Evolutionary conservation across 1,140 invertebrate genomes (phyloP).

Genomic region (Platyscapa corneri): DNA sequence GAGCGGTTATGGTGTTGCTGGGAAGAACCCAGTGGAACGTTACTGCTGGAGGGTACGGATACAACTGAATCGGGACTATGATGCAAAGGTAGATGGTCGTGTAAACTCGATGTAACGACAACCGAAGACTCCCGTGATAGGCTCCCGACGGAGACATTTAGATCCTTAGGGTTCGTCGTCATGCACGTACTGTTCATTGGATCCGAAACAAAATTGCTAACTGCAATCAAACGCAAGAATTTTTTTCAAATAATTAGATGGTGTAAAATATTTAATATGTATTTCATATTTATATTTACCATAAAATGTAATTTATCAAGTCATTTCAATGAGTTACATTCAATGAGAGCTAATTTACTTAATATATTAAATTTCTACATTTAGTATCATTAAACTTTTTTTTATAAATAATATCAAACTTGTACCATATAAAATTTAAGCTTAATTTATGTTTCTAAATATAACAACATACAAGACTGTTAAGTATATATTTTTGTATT

Average conservation of each 20-base stretch:
- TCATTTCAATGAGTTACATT: no score
- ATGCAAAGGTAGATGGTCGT: conserved; percentile 43
- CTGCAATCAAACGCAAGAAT: conserved; percentile 53
- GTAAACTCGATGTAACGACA: conserved; percentile 31
- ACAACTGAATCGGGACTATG: conserved; percentile 50
- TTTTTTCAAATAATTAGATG: neutral
- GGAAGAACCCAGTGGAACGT: neutral
- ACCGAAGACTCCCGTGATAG: conserved; percentile 41
- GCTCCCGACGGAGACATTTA: conserved; percentile 32
- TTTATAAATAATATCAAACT: no score
- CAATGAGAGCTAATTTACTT: no score
- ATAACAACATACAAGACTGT: no score
- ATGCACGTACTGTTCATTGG: conserved; percentile 61
- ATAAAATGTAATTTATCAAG: neutral
- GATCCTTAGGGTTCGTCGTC: conserved; percentile 56
- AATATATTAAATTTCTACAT: no score
- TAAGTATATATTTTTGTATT: no score
- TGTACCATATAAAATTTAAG: no score
- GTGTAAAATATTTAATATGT: neutral
- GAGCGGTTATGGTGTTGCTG: conserved; percentile 36
- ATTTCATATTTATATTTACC: neutral
- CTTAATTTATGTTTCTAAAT: no score
- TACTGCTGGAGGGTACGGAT: conserved; percentile 24
- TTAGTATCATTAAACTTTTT: no score
- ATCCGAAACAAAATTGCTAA: conserved; percentile 64